Base-by-base conservation (phyloP, 2,113 vertebrate species). In the Pelvicachromis taeniatus region DNA sequence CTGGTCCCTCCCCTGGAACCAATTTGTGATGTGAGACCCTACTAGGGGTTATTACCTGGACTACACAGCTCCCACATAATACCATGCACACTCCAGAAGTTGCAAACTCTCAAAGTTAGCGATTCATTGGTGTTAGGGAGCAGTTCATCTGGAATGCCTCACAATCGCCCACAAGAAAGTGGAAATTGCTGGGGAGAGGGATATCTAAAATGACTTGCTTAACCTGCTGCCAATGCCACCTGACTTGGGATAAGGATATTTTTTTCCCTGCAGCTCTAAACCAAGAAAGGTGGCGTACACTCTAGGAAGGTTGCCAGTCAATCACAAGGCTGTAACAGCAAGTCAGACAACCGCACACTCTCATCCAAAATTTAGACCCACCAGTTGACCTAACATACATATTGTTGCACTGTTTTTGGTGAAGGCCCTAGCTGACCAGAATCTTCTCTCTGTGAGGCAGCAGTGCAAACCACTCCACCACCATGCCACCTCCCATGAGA, bases 31-130 rank as follows among this genome's bases (percentile, higher is more conserved):
- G 63, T 23, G 12, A 68, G 0, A 42, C 63, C 38, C 3, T 42
- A 1, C 38, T 6, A 23, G 38, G 38, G 38, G 38, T 42, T 68
- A 16, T 16, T 42, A n/a, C 38, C 12, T 7, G 0, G 35, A 40
- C 35, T 16, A 68, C 35, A 42, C 14, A 68, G 33, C 33, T 65
- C 19, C 33, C 33, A 65, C 19, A 21, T 13, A 61, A 33, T 59
- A 5, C 16, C 5, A 59, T 59, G 56, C 17, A 59, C 33, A 59
- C 26, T 59, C 26, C 56, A 61, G 29, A 3, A 59, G 26, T 31
- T 59, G 56, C 26, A 31, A 9, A 10, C 29, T 29, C 7, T 4
- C 9, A 1, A 35, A 61, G 58, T 35, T 11, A 35, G 17, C 2
- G 2, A 61, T 61, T 61, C 17, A 0, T 61, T 12, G 58, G 58